Base-by-base conservation (phyloP, 2,113 vertebrate species). In the Condylura cristata region DNA sequence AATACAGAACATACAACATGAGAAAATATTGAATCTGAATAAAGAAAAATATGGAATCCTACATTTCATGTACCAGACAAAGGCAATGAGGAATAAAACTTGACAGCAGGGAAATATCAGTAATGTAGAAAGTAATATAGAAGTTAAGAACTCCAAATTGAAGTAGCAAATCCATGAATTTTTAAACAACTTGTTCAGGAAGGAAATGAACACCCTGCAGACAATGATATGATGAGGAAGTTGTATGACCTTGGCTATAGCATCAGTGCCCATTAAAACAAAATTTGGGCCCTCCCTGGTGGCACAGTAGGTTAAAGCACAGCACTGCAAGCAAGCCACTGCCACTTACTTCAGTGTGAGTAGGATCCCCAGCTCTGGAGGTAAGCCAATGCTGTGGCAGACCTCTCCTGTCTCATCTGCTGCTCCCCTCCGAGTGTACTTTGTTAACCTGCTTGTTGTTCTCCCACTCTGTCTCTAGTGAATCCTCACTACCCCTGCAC, bases 1-100 rank as follows among this genome's bases (percentile, higher is more conserved):
- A 96, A n/a, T 60, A 46, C 5, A 28, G 53, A 56, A 56, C 53
- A 56, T 56, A 48, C 12, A 12, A 6, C 12, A 56, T 56, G 20
- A 56, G 53, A 56, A 56, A 56, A 22, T 56, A 56, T 5, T 58
- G 26, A 28, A 56, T 39, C 18, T 71, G 14, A 83, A 39, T 20
- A 65, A 70, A 44, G 17, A 17, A 51, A 87, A 78, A 30, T 61
- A 66, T 2, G 13, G 34, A 82, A 61, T 46, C n/a, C 28, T 53
- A 39, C 51, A 74, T 86, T 5, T 22, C 3, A 14, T 37, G 6
- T 53, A 32, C 10, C 1, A 61, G 39, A 93, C 61, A 88, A 37
- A 68, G 65, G 48, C 37, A 93, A 66, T 79, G 78, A 90, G 87
- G 24, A 79, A 85, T 48, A 61, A 34, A 83, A n/a, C 34, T 91